phyloP scores from a whole-genome alignment of 1,140 invertebrate genomes.

The Drosophila kepulauana region DNA sequence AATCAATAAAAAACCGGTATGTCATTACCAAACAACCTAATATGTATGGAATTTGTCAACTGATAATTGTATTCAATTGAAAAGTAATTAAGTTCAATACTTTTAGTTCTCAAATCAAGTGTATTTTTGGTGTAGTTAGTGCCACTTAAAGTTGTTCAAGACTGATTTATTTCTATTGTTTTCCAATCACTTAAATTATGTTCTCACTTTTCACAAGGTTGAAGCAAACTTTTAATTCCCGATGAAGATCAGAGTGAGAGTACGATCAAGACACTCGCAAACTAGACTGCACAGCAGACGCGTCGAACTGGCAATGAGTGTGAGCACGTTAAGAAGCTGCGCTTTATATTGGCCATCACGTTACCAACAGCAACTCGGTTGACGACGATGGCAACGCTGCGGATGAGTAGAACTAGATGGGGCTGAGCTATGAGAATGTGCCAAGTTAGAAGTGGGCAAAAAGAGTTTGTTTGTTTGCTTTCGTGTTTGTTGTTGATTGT shows the following conservation, averaged over 20 bases:
- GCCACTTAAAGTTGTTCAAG: too few relatives aligned
- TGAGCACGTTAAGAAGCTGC: slow-evolving; percentile 61
- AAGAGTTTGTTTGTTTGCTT: slow-evolving; percentile 18
- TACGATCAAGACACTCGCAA: slow-evolving; percentile 3
- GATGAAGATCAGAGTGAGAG: neutral
- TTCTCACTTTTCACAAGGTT: slow-evolving; percentile 1
- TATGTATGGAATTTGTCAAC: neutral
- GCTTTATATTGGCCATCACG: slow-evolving; percentile 71
- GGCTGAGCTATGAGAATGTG: slow-evolving; percentile 7
- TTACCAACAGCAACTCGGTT: slow-evolving; percentile 30
- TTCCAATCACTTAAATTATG: too few relatives aligned
- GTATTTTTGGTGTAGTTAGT: too few relatives aligned
- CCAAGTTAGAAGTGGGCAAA: slow-evolving; percentile 25
- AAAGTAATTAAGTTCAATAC: too few relatives aligned
- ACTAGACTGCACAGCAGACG: slow-evolving; percentile 26
- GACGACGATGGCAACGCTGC: slow-evolving; percentile 33
- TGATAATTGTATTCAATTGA: neutral
- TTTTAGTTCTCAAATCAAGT: too few relatives aligned
- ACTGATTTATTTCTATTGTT: too few relatives aligned
- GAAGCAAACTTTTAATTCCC: neutral
- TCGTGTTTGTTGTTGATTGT: slow-evolving; percentile 12
- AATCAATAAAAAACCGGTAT: too few relatives aligned
- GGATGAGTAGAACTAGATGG: slow-evolving; percentile 56
- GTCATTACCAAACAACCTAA: too few relatives aligned
- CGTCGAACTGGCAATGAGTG: slow-evolving; percentile 65